Base-by-base conservation (phyloP, 2,888 invertebrate genomes). In the Drosophila formosana region DNA sequence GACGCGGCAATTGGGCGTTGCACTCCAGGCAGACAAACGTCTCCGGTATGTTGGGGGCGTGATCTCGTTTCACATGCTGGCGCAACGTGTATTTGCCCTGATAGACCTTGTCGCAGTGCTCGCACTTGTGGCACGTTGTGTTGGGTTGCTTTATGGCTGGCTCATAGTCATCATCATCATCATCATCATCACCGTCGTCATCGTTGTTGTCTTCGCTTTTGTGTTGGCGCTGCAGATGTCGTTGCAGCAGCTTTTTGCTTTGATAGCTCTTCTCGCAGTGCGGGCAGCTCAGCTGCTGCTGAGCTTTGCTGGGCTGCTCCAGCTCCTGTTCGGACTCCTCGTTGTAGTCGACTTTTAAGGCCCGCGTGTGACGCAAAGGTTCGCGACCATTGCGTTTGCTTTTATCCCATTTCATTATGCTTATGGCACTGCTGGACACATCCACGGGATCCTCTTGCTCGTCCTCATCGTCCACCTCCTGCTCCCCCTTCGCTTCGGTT, bases 31-130 rank as follows among this genome's bases (percentile, higher is more conserved):
- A 86, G 13, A 64, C 66, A n/a, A 88, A 84, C 0, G 61, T 53
- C 0, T 80, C 72, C 11, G 26, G 26, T 1, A 32, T 9, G 1
- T 30, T 66, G 8, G 43, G 26, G 3, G 75, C 74, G 18, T 89
- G 89, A 18, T 81, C 70, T 6, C 84, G 72, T n/a, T 75, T 86
- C 2, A 81, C 37, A 45, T 89, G 89, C 51, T 80, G 71, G 3
- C 73, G 66, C 30, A 90, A 43, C 11, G 77, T 71, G 13, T 88
- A 74, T 58, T 87, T 87, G 3, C 77, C 75, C 3, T 76, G 62
- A 37, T 84, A 90, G 23, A 69, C 51, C 30, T 78, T 80, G 3
- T 75, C 73, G 51, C 89, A 89, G 23, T 86, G 78, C 11, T 82
- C 74, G 56, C 89, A 89, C 58, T 82, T 89, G 37, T 37, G 37